These are phyloP conservation scores for Triplophysa bombifrons DNA, from an alignment of 2,797 vertebrate genomes.

Conservation along the genomic window DNA sequence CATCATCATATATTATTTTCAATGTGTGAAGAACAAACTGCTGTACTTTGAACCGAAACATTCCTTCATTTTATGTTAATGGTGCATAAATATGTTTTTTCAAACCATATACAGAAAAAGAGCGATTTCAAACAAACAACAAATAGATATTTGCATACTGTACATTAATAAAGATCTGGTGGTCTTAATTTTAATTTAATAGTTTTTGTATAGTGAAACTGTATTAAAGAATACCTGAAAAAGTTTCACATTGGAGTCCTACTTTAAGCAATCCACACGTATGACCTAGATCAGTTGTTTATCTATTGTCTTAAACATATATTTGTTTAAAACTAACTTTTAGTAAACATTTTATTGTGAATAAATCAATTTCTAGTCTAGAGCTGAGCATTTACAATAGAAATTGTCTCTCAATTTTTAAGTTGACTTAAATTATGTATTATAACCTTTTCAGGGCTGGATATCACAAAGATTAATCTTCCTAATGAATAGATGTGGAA, in stretches of 20 bases:
- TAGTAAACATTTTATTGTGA: neutral
- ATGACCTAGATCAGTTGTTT: neutral
- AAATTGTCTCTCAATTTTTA: too few relatives aligned
- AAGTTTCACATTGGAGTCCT: neutral
- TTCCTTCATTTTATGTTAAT: constrained; percentile 40
- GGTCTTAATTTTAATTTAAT: constrained; percentile 52
- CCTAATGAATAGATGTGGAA: too few relatives aligned
- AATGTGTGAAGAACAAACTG: constrained; percentile 3
- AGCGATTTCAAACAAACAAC: constrained; percentile 44
- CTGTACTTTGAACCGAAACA: constrained; percentile 22
- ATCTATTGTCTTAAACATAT: too few relatives aligned
- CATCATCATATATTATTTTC: constrained; percentile 1
- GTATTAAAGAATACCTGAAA: constrained; percentile 36
- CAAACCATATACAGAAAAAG: constrained; percentile 42
- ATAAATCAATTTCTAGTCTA: too few relatives aligned
- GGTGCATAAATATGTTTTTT: constrained; percentile 40
- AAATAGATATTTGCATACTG: constrained; percentile 65
- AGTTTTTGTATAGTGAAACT: constrained; percentile 44
- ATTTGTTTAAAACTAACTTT: neutral
- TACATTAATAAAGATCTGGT: constrained; percentile 64
- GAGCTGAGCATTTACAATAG: too few relatives aligned
- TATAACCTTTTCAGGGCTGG: neutral
- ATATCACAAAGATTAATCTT: neutral
- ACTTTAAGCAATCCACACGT: neutral
- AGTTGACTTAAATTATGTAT: too few relatives aligned